phyloP scores from a whole-genome alignment of 2,797 vertebrate species.

The Silurus aristotelis region DNA sequence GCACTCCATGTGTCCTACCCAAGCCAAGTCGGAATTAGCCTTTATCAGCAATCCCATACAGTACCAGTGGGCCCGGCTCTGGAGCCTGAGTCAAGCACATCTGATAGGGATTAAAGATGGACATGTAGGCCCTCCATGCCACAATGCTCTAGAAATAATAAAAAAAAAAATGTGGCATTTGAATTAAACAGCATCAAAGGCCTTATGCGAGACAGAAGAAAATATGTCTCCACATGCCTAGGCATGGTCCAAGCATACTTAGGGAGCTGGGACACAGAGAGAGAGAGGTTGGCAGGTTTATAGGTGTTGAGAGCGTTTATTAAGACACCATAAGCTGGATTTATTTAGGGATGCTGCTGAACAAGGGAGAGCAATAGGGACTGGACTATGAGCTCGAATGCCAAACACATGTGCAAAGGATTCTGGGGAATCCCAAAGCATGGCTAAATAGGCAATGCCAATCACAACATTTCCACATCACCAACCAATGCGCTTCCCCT shows the following conservation, averaged over 20 bases:
- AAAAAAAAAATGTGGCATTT: conserved; percentile 58
- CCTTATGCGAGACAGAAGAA: conserved; percentile 27
- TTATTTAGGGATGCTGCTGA: conserved; percentile 26
- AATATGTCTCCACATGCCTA: conserved; percentile 21
- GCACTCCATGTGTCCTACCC: conserved; percentile 57
- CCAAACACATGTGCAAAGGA: conserved; percentile 62
- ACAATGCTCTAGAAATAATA: conserved; percentile 28
- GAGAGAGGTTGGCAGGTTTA: conserved; percentile 45
- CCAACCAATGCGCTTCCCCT: not conserved
- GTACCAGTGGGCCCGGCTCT: conserved; percentile 59
- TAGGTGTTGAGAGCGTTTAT: conserved; percentile 51
- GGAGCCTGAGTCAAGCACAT: conserved; percentile 57
- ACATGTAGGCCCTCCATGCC: conserved; percentile 56
- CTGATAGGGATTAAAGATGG: conserved; percentile 68
- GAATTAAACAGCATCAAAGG: conserved; percentile 63
- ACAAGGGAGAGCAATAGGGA: conserved; percentile 19
- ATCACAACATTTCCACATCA: conserved; percentile 1
- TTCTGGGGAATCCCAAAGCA: conserved; percentile 57
- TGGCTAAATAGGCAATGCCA: conserved; percentile 43
- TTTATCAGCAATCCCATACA: conserved; percentile 68
- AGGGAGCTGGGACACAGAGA: conserved; percentile 4
- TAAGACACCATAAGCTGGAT: conserved; percentile 46
- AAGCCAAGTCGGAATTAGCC: conserved; percentile 63
- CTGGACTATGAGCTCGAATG: conserved; percentile 52
- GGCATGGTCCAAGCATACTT: conserved; percentile 7